Conservation (phyloP, 2,797 vertebrate species). For the Nyctalus aviator region DNA sequence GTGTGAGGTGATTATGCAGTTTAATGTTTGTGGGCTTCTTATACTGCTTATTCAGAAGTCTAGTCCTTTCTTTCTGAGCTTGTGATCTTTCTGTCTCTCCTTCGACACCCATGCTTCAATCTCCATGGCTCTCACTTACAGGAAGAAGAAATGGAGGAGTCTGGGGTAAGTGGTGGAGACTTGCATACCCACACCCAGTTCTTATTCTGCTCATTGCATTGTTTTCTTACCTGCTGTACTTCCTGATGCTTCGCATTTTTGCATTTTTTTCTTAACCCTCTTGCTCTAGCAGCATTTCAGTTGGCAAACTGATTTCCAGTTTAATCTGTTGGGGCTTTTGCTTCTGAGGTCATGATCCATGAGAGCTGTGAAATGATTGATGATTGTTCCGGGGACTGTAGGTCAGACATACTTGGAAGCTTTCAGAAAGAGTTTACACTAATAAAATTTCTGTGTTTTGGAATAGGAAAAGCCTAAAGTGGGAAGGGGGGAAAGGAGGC, state of each 20-base stretch:
- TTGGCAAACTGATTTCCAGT: constrained; percentile 81
- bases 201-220: constrained; percentile 85
- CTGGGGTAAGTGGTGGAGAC: constrained; percentile 97
- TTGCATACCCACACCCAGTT: constrained; percentile 82
- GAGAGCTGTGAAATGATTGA: constrained; percentile 76
- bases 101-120: constrained; percentile 93
- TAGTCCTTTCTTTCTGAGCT: constrained; percentile 97
- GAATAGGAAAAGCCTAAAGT: constrained; percentile 41
- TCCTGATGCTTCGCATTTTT: constrained; percentile 83
- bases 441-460: constrained; percentile 51
- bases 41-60: constrained; percentile 92
- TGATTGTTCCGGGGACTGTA: constrained; percentile 18
- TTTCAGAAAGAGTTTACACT: constrained; percentile 44
- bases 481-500: neutral
- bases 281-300: constrained; percentile 76
- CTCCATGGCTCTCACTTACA: constrained; percentile 96
- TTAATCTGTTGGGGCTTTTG: constrained; percentile 80
- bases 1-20: constrained; percentile 76
- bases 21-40: constrained; percentile 87
- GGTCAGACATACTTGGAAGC: constrained; percentile 39
- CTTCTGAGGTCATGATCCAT: constrained; percentile 79
- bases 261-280: constrained; percentile 84
- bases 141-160: constrained; percentile 99
- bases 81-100: constrained; percentile 92
- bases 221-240: constrained; percentile 85